Percentiles rank a stretch among this genome's conserved stretches.
Conservation (phyloP, 2,797 vertebrate genomes). For the Poeciliopsis infans region DNA sequence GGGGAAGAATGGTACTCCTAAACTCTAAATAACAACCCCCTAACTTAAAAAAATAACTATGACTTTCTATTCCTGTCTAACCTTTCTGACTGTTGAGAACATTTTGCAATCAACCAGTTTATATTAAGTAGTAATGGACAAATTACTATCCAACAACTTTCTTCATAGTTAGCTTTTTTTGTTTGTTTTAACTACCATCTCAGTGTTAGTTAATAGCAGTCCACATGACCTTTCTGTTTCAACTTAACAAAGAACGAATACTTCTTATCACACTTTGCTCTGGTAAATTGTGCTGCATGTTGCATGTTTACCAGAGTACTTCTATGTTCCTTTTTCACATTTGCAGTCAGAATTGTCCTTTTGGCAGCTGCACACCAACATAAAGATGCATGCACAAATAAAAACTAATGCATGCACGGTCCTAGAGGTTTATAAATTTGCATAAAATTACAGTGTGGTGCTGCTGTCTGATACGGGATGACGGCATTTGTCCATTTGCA, state of each 20-base stretch:
- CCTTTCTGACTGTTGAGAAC: conserved; percentile 22
- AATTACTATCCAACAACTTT: conserved; percentile 49
- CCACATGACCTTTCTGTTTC: conserved; percentile 19
- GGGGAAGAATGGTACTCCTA: neutral
- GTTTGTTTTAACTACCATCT: conserved; percentile 50
- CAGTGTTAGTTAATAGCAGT: conserved; percentile 47
- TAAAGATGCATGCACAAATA: conserved; percentile 19
- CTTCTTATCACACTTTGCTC: conserved; percentile 44
- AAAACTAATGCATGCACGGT: conserved; percentile 29
- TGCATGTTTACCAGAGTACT: conserved; percentile 8
- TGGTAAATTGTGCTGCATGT: conserved; percentile 13
- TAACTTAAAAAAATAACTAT: neutral
- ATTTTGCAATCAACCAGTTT: conserved; percentile 28
- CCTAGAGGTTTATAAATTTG: conserved; percentile 50
- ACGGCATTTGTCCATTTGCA: conserved; percentile 73
- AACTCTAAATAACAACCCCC: neutral
- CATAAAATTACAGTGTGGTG: conserved; percentile 44
- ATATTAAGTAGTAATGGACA: conserved; percentile 25
- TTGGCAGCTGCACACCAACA: conserved; percentile 6
- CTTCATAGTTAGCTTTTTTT: conserved; percentile 48
- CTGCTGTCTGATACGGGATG: conserved; percentile 48
- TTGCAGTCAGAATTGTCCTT: conserved; percentile 7
- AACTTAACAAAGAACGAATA: conserved; percentile 31
- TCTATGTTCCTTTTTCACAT: conserved; percentile 11
- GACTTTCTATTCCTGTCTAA: conserved; percentile 20